These are phyloP conservation scores for Porites lutea DNA, from an alignment of 64 coral and sea anemone genomes.

Conservation along the genomic window DNA sequence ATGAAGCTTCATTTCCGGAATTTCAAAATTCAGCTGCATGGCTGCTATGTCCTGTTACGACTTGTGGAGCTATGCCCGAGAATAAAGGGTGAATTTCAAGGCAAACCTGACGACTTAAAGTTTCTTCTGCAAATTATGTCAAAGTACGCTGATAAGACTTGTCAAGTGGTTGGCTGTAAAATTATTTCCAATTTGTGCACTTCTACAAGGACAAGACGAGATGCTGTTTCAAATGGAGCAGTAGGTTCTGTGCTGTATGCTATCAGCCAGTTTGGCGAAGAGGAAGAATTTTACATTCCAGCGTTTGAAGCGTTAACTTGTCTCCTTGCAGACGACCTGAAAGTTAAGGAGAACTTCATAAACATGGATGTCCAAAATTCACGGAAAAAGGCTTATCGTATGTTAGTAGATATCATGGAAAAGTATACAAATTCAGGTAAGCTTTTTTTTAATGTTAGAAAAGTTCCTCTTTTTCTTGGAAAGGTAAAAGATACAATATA, in stretches of 20 bases:
- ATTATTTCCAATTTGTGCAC: conserved; percentile 42
- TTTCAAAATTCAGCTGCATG: conserved; percentile 47
- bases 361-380: conserved; percentile 33
- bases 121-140: conserved; percentile 48
- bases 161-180: conserved; percentile 55
- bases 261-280: conserved; percentile 44
- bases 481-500: not conserved
- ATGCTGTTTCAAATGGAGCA: not conserved
- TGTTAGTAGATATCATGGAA: conserved; percentile 59
- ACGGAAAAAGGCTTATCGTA: conserved; percentile 24
- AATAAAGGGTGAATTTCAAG: conserved; percentile 12
- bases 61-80: conserved; percentile 18
- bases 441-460: not conserved
- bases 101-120: not conserved
- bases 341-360: conserved; percentile 40
- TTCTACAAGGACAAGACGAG: not conserved
- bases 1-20: conserved; percentile 9
- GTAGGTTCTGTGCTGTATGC: conserved; percentile 48
- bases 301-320: conserved; percentile 47
- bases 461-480: not conserved
- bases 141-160: not conserved
- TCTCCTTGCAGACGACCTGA: conserved; percentile 1
- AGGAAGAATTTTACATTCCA: conserved; percentile 58
- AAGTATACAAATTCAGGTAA: conserved; percentile 48
- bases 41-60: conserved; percentile 16